A percentile compares a stretch with the other conserved stretches of the same genome.
These are phyloP conservation scores for Euwallacea fornicatus DNA, from an alignment of 1,140 invertebrate genomes.

Conservation along the genomic window DNA sequence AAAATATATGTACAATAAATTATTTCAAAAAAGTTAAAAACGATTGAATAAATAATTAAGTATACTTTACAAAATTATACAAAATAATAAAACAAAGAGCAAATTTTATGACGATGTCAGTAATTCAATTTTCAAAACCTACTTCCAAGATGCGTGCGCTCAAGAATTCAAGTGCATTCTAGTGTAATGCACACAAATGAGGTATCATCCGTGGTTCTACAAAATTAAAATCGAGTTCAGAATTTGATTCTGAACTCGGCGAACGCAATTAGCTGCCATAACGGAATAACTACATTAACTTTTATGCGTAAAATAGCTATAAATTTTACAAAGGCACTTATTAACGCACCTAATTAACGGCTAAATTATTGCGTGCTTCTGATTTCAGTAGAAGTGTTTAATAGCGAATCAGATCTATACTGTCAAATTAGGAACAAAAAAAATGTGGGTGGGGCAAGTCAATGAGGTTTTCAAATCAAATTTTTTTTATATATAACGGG, in stretches of 20 bases:
- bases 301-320: conserved; percentile 9
- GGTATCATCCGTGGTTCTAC: conserved; percentile 22
- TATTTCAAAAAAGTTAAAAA: conserved; percentile 10
- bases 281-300: conserved; percentile 6
- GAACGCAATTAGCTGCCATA: no score
- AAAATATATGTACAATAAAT: conserved; percentile 38
- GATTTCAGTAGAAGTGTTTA: not conserved
- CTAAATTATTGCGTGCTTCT: not conserved
- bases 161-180: not conserved
- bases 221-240: not conserved
- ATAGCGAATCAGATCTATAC: conserved; percentile 22
- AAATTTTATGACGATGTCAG: not conserved
- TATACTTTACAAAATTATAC: conserved; percentile 19
- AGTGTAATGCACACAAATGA: conserved; percentile 24
- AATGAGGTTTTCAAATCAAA: not conserved
- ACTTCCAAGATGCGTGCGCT: not conserved
- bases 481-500: no score
- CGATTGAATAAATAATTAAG: conserved; percentile 31
- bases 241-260: no score
- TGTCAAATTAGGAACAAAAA: conserved; percentile 13
- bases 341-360: conserved; percentile 21
- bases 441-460: conserved; percentile 1
- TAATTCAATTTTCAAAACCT: no score
- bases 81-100: conserved; percentile 12
- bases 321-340: conserved; percentile 29